A percentile compares a stretch with the other conserved stretches of the same genome.
These are phyloP conservation scores for Oplegnathus fasciatus DNA, from an alignment of 2,113 vertebrate genomes.

Conservation along the genomic window DNA sequence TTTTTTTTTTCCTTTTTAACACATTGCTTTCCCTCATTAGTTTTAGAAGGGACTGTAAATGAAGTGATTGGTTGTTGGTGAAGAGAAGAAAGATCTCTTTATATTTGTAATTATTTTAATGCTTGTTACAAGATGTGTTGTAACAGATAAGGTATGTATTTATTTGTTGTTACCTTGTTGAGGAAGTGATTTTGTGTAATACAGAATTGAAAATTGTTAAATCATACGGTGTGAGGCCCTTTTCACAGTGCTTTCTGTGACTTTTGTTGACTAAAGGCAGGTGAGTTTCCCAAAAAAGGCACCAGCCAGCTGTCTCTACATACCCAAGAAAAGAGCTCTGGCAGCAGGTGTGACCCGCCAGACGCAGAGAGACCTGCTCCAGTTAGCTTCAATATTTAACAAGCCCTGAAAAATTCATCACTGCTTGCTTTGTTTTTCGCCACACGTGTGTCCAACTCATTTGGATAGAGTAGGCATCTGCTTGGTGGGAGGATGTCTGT, in stretches of 20 bases:
- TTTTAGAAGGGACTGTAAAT: background rate
- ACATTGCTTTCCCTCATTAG: background rate
- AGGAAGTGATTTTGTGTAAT: background rate
- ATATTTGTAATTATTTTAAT: constrained; percentile 2
- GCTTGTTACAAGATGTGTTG: background rate
- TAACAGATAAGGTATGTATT: background rate
- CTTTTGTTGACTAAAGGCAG: constrained; percentile 40
- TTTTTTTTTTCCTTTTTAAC: background rate
- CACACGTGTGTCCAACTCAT: constrained; percentile 26
- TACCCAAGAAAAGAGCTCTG: constrained; percentile 23
- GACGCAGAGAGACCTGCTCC: constrained; percentile 31
- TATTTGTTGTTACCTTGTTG: constrained; percentile 1
- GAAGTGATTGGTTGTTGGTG: background rate
- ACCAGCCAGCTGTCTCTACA: constrained; percentile 46
- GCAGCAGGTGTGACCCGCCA: constrained; percentile 63
- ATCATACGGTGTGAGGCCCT: background rate
- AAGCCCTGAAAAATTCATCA: constrained; percentile 81
- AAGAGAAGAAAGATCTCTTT: constrained; percentile 3
- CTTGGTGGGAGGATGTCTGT: background rate
- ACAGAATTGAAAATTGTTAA: background rate
- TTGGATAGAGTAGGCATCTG: constrained; percentile 1
- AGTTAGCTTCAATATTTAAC: constrained; percentile 81
- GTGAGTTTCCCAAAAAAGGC: constrained; percentile 17
- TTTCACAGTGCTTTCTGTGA: constrained; percentile 17
- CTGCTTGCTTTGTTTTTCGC: constrained; percentile 51